A percentile compares a stretch with the other conserved stretches of the same genome.
These are phyloP conservation scores for Leptogaster cylindrica DNA, from an alignment of 2,888 invertebrate genomes.

Conservation along the genomic window DNA sequence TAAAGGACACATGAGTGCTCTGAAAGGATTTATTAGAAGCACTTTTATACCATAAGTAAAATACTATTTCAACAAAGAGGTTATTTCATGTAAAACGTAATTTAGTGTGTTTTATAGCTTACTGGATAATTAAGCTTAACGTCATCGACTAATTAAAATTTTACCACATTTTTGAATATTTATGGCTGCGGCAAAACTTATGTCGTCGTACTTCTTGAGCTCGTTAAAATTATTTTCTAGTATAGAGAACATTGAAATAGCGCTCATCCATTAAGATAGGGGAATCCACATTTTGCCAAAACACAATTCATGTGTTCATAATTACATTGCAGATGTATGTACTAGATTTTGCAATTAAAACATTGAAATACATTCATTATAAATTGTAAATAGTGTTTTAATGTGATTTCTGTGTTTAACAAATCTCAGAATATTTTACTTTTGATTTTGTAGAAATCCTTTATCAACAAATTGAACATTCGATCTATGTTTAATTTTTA, in stretches of 20 bases:
- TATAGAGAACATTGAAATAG: too few relatives aligned
- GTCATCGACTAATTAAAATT: constrained; percentile 26
- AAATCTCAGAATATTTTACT: too few relatives aligned
- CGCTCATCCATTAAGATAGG: too few relatives aligned
- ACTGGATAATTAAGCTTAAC: constrained; percentile 16
- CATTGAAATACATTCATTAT: too few relatives aligned
- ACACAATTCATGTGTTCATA: neutral
- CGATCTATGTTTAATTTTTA: too few relatives aligned
- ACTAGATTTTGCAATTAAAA: neutral
- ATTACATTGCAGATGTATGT: neutral
- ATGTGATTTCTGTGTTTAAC: too few relatives aligned
- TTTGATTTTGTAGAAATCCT: too few relatives aligned
- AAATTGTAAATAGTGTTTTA: too few relatives aligned
- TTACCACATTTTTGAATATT: neutral
- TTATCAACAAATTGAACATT: too few relatives aligned
- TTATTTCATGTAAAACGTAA: neutral
- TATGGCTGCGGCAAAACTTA: neutral
- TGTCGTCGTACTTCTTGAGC: neutral
- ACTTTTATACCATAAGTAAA: constrained; percentile 29
- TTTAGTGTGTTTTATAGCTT: constrained; percentile 29
- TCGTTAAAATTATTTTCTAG: neutral
- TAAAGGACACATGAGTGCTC: constrained; percentile 15
- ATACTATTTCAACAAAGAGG: neutral
- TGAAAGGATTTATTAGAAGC: constrained; percentile 13
- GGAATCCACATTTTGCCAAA: too few relatives aligned